A percentile compares a stretch with the other conserved stretches of the same genome.
phyloP scores from a whole-genome alignment of 1,140 invertebrate genomes.

The Bombus breviceps region DNA sequence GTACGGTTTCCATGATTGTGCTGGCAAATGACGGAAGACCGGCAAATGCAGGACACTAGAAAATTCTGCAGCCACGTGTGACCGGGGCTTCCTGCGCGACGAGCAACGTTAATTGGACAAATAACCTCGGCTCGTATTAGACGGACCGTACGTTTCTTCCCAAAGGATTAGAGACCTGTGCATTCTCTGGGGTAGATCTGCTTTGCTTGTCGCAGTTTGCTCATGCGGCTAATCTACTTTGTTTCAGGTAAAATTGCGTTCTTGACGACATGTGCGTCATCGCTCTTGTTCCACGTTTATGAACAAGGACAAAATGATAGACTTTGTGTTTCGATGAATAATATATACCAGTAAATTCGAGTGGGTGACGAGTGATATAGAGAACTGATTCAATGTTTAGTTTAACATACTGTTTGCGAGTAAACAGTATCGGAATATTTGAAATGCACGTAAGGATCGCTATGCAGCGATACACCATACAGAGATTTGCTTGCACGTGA shows the following conservation, averaged over 20 bases:
- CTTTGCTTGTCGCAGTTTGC: background rate
- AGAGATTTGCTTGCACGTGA: background rate
- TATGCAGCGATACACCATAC: background rate
- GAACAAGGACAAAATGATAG: background rate
- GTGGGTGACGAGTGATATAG: background rate
- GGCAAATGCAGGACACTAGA: background rate
- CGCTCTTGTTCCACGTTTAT: background rate
- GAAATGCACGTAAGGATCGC: background rate
- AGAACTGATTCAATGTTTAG: background rate
- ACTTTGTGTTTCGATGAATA: background rate
- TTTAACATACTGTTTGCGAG: background rate
- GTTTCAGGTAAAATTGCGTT: background rate
- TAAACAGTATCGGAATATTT: background rate
- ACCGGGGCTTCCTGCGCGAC: slow-evolving; percentile 14
- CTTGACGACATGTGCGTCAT: background rate
- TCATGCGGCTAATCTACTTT: background rate
- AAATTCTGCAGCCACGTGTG: slow-evolving; percentile 32
- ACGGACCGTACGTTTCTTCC: background rate
- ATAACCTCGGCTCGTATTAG: slow-evolving; percentile 36
- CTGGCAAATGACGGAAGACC: slow-evolving; percentile 38
- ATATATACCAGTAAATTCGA: background rate
- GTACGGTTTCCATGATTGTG: slow-evolving; percentile 34
- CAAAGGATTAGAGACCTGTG: background rate
- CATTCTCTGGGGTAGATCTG: background rate
- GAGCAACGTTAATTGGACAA: slow-evolving; percentile 45